phyloP scores from a whole-genome alignment of 2,113 vertebrate species.

The Calidris pugnax region DNA sequence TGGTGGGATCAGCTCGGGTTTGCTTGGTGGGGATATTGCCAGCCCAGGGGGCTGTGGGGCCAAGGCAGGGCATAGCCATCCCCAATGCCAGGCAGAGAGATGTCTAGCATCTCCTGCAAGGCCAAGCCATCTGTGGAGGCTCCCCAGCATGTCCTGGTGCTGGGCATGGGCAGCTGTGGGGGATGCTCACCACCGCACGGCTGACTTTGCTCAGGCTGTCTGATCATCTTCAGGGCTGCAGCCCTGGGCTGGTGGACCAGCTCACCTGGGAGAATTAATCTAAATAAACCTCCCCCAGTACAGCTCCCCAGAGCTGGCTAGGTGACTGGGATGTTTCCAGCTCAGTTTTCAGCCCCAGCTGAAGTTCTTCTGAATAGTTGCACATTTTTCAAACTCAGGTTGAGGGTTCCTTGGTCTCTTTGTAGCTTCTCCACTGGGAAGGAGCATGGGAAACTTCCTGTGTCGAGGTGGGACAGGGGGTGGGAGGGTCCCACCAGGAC shows the following conservation, averaged over 20 bases:
- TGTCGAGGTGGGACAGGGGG: rapidly evolving
- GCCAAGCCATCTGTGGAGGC: background rate
- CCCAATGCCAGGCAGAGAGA: background rate
- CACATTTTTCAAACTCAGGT: background rate
- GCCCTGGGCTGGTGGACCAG: background rate
- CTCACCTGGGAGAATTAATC: background rate
- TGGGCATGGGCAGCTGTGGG: background rate
- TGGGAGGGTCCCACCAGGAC: background rate
- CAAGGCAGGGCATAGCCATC: background rate
- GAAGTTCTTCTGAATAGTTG: background rate
- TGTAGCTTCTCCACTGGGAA: background rate
- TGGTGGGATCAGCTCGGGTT: background rate
- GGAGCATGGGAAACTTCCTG: background rate
- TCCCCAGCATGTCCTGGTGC: rapidly evolving
- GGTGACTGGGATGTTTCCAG: background rate
- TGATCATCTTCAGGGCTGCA: background rate
- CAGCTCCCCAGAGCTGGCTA: background rate
- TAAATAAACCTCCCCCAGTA: background rate
- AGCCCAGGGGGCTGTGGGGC: background rate
- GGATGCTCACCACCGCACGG: background rate
- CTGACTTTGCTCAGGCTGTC: background rate
- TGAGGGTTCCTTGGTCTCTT: rapidly evolving
- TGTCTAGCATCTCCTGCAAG: background rate
- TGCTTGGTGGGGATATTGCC: background rate
- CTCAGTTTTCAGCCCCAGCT: background rate